Base-by-base conservation (phyloP, 1,140 invertebrate species). In the Mycetomoellerius zeteki region DNA sequence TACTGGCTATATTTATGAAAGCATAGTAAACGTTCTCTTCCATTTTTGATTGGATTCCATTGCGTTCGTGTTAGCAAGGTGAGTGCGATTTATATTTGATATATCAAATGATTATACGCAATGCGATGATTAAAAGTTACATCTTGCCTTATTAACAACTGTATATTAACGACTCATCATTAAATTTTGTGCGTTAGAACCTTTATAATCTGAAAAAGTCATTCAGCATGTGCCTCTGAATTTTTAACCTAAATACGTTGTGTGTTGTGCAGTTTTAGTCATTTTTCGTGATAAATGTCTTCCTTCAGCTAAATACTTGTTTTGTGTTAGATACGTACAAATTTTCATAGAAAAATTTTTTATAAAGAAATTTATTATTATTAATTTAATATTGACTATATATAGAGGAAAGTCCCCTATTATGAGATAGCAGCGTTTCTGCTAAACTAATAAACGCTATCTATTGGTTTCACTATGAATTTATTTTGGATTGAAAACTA, bases 241-340 rank as follows among this genome's bases (percentile, higher is more conserved):
- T 16, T 47, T 10, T n/a, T 73, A 82, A 82, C 80, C 80, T 82
- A 73, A 60, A 5, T 19, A 60, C 50, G 33, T 72, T 4, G 8
- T 33, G 19, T 71, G 47, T 43, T 10, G 37, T 43, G 10, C 37
- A 43, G 8, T 43, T 43, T 43, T 43, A 43, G 37, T 8, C 8
- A 43, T 43, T 43, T 43, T 10, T 43, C 37, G 2, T 10, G 3
- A 50, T 50, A 14, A 4, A 0, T 50, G 2, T 21, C 37, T 67
- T 50, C 1, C 50, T 7, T 19, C 5, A 16, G 4, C 14, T 37
- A 30, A 80, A 37, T n/a, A 80, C 58, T 58, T 58, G 14, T 37
- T 52, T 52, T 21, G 8, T 16, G 2, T 21, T 56, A 56, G n/a
- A 21, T 56, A 7, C n/a, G 6, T 56, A 24, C 12, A 27, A 54